Conservation (phyloP, 1,140 invertebrate species). For the Aphis craccivora region DNA sequence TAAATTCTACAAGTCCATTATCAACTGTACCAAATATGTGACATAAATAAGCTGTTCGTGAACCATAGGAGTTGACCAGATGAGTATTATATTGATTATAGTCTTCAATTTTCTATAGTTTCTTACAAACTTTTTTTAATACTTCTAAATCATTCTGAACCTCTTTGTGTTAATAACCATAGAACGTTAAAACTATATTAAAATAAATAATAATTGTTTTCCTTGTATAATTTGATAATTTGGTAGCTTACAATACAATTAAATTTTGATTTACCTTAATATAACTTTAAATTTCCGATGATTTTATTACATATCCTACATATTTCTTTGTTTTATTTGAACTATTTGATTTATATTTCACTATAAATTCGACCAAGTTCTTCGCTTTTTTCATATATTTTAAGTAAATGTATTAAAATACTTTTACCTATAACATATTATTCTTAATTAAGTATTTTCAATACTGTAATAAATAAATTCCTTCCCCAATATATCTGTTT, state of each 20-base stretch:
- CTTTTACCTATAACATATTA: no score
- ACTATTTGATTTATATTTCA: constrained; percentile 94
- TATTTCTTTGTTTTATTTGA: constrained; percentile 71
- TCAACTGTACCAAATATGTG: background rate
- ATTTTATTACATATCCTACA: constrained; percentile 67
- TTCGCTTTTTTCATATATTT: constrained; percentile 84
- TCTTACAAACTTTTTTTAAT: background rate
- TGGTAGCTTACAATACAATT: background rate
- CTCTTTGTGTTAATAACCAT: background rate
- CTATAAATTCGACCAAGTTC: constrained; percentile 91
- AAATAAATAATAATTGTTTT: background rate
- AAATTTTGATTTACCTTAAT: background rate
- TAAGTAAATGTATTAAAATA: no score
- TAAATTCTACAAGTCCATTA: background rate
- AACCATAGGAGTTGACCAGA: background rate
- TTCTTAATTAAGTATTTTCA: no score
- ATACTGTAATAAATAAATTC: no score
- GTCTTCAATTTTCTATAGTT: background rate
- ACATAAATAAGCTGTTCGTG: background rate
- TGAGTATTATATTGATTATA: background rate
- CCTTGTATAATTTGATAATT: background rate
- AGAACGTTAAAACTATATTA: background rate
- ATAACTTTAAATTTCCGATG: constrained; percentile 81
- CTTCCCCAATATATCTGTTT: no score
- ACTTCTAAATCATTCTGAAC: background rate